Evolutionary conservation across 2,113 vertebrate genomes (phyloP).

Genomic region (Cyanistes caeruleus): DNA sequence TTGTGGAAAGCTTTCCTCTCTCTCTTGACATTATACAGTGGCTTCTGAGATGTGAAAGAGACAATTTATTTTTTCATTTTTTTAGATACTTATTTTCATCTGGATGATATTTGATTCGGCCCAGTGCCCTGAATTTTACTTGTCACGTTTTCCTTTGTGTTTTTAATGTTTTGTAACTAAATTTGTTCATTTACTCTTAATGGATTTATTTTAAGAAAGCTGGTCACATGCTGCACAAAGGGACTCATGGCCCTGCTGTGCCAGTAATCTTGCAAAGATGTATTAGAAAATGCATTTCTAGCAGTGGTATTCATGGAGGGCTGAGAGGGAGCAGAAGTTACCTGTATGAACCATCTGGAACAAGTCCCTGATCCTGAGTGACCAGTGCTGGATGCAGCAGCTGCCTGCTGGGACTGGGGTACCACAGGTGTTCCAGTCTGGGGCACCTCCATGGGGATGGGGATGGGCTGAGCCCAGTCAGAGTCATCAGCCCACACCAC

Average conservation of each 20-base stretch:
- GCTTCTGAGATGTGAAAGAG: background rate
- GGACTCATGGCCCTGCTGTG: background rate
- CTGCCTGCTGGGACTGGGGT: rapidly evolving
- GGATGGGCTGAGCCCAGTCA: background rate
- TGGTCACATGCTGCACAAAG: background rate
- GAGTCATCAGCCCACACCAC: background rate
- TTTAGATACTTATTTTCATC: background rate
- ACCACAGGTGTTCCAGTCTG: rapidly evolving
- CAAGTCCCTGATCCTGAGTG: background rate
- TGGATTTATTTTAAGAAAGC: background rate
- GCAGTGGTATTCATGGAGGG: background rate
- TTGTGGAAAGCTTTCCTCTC: background rate
- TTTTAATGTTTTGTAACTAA: background rate
- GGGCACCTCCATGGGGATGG: background rate
- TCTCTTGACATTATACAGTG: background rate
- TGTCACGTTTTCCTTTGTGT: background rate
- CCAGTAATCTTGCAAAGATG: background rate
- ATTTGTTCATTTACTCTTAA: background rate
- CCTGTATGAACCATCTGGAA: background rate
- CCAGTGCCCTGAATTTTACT: background rate
- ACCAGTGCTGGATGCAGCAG: background rate
- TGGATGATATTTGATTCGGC: background rate
- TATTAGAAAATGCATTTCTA: background rate
- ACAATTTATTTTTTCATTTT: background rate
- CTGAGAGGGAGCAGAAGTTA: background rate